Evolutionary conservation across 2,113 vertebrate genomes (phyloP).

Genomic region (Marmota monax): DNA sequence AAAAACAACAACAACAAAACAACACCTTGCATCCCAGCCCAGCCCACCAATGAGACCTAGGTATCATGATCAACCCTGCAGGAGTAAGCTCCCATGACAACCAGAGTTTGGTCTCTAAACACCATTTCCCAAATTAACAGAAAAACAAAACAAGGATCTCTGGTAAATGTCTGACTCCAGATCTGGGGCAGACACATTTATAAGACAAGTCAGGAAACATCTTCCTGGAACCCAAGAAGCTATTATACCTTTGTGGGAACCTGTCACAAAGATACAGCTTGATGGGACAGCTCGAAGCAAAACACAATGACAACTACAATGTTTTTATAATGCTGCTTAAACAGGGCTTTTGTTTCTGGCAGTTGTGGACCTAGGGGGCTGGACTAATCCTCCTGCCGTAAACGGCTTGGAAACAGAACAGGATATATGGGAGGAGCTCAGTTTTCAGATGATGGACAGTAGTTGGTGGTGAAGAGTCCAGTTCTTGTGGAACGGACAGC

Average conservation of each 20-base stretch:
- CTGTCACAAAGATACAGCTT: neutral
- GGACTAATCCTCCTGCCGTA: neutral
- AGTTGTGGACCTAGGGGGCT: neutral
- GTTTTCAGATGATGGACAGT: neutral
- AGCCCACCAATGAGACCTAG: neutral
- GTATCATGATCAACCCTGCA: neutral
- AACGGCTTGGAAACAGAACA: neutral
- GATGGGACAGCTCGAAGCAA: neutral
- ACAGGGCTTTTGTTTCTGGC: neutral
- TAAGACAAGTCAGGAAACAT: neutral
- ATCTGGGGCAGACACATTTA: neutral
- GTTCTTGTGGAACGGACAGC: too few relatives aligned
- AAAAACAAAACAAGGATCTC: neutral
- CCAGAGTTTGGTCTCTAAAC: neutral
- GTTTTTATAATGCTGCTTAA: neutral
- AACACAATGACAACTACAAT: neutral
- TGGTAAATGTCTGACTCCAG: neutral
- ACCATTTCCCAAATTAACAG: neutral
- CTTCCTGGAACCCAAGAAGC: neutral
- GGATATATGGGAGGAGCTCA: neutral
- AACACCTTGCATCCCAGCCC: neutral
- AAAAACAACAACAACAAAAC: neutral
- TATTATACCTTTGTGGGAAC: neutral
- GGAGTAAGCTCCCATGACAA: neutral
- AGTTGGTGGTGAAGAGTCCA: neutral